These are phyloP conservation scores for Amphimallon solstitiale DNA, from an alignment of 2,888 invertebrate species.

Conservation along the genomic window DNA sequence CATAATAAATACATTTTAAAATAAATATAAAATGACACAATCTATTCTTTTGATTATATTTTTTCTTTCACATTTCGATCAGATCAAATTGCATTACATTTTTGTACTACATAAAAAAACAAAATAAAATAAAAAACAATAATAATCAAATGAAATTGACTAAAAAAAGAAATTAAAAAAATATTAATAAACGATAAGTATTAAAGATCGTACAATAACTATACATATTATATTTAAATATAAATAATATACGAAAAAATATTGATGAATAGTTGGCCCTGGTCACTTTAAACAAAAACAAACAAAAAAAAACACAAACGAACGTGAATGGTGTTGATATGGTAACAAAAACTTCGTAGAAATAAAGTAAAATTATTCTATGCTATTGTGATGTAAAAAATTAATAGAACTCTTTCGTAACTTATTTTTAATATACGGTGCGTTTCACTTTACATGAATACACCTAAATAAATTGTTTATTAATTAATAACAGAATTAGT, in stretches of 20 bases:
- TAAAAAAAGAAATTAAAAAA: conserved; percentile 10
- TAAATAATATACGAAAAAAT: conserved; percentile 1
- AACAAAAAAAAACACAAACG: too few relatives aligned
- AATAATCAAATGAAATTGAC: conserved; percentile 22
- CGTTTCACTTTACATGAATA: too few relatives aligned
- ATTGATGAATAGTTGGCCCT: too few relatives aligned
- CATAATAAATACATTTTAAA: conserved; percentile 31
- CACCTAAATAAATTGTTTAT: too few relatives aligned
- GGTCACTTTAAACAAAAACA: too few relatives aligned
- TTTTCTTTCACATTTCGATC: conserved; percentile 21
- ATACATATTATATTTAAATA: conserved; percentile 21
- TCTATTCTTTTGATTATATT: conserved; percentile 12
- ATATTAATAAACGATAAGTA: conserved; percentile 22
- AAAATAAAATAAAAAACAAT: conserved; percentile 3
- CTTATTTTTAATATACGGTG: too few relatives aligned
- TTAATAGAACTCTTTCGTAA: too few relatives aligned
- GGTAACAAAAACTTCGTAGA: too few relatives aligned
- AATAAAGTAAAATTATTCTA: too few relatives aligned
- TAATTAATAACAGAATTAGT: too few relatives aligned
- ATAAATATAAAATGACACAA: conserved; percentile 29
- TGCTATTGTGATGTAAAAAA: too few relatives aligned
- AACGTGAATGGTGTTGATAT: too few relatives aligned
- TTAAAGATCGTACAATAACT: conserved; percentile 22
- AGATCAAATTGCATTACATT: conserved; percentile 30
- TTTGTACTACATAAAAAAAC: conserved; percentile 27